Evolutionary conservation across 2,113 vertebrate genomes (phyloP), one percentile per base, ranked within the genome.

Genomic region (Benitochromis conjunctus): DNA sequence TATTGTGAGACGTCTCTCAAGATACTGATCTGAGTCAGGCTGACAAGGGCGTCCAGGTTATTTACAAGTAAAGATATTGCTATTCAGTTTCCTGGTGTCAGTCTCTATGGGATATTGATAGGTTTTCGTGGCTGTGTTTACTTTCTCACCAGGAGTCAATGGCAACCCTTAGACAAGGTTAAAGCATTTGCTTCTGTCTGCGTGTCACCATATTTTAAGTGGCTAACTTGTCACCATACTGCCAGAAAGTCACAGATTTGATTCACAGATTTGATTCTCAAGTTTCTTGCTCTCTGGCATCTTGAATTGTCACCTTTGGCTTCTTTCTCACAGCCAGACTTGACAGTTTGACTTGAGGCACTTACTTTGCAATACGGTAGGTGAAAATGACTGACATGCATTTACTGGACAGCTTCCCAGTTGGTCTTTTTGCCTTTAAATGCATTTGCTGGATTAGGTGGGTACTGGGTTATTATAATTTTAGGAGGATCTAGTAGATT

Each of bases 41-140:
- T 87, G 91, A 94, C 89, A 90, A 93, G 92, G 87, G 85, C 48
- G 80, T 62, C 36, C 58, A 64, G 85, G 92, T 92, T 91, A 86
- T 92, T 92, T 89, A 91, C 88, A 81, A 92, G 87, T 60, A 69
- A 55, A 90, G 82, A 90, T 89, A 93, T 88, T 84, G 83, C 77
- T 88, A 79, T 92, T 83, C 57, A 10, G 79, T 89, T 87, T 88
- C 84, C 83, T 43, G 54, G 58, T 89, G 88, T 89, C 91, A 54
- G 3, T 92, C 85, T 91, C 88, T 10, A 10, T 26, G 26, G 89
- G 91, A 83, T 66, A 24, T 74, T 41, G 84, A 88, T 82, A 29
- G 79, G 34, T 89, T 88, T 91, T 54, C 55, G 82, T 21, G 62
- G 46, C 80, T 77, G 69, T 91, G 87, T 91, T 90, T 88, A 81